These are phyloP conservation scores for Phaedon cochleariae DNA, from an alignment of 2,888 invertebrate genomes.

Conservation along the genomic window DNA sequence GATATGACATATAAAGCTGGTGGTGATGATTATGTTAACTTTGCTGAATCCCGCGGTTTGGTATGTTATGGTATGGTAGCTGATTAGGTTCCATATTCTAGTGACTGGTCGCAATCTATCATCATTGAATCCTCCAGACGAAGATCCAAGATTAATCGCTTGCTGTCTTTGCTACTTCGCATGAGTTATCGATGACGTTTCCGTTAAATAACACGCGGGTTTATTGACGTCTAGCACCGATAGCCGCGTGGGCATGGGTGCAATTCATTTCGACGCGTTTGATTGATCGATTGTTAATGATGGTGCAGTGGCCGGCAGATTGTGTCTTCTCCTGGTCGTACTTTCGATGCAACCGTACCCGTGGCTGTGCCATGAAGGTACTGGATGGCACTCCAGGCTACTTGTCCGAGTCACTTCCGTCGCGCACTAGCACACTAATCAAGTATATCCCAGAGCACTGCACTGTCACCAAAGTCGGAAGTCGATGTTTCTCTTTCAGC, in stretches of 20 bases:
- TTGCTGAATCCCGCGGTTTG: too few species aligned
- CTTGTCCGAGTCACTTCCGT: slow-evolving; percentile 48
- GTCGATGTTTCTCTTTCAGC: slow-evolving; percentile 37
- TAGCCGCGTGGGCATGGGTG: slow-evolving; percentile 22
- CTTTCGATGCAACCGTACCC: slow-evolving; percentile 74
- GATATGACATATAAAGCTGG: too few species aligned
- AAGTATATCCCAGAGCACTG: slow-evolving; percentile 37
- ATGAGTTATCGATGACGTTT: slow-evolving; percentile 49
- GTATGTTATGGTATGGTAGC: too few species aligned
- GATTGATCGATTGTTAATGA: too few species aligned
- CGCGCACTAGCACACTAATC: slow-evolving; percentile 38
- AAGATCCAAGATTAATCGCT: slow-evolving; percentile 1
- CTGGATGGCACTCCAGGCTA: slow-evolving; percentile 67
- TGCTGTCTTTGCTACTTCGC: slow-evolving; percentile 42
- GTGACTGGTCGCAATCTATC: too few species aligned
- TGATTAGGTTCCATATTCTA: too few species aligned
- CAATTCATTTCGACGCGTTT: slow-evolving; percentile 45
- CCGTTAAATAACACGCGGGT: too few species aligned
- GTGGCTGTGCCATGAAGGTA: slow-evolving; percentile 92
- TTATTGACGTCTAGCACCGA: slow-evolving; percentile 38
- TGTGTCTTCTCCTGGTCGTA: slow-evolving; percentile 45
- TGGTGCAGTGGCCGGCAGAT: too few species aligned
- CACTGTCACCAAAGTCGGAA: slow-evolving; percentile 50
- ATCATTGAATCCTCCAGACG: neutral
- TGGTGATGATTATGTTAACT: too few species aligned